phyloP scores from a whole-genome alignment of 2,113 vertebrate genomes.

The Mohoua ochrocephala region DNA sequence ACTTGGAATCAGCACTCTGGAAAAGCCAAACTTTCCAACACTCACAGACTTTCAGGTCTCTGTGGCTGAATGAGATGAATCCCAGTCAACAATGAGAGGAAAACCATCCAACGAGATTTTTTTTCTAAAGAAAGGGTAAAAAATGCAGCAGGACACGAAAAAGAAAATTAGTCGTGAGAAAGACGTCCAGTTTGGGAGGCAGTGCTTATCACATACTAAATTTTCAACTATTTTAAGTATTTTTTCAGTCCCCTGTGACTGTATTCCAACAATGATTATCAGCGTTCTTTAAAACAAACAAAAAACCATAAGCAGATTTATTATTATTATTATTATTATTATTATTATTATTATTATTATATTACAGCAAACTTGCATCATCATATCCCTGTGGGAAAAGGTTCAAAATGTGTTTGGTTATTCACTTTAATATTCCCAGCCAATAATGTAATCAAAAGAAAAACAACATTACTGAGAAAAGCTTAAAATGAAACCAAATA shows the following conservation, averaged over 20 bases:
- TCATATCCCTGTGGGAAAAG: neutral
- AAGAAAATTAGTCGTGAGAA: neutral
- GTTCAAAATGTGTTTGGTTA: neutral
- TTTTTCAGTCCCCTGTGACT: neutral
- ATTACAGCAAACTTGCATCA: neutral
- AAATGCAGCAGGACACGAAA: fast-evolving
- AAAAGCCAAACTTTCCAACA: neutral
- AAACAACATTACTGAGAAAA: neutral
- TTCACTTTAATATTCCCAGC: neutral
- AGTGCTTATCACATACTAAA: neutral
- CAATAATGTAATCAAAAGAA: neutral
- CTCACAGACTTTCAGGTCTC: neutral
- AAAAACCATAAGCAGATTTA: neutral
- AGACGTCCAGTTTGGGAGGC: neutral
- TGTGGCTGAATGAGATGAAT: neutral
- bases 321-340: too few species aligned
- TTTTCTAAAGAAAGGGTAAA: neutral
- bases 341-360: too few species aligned
- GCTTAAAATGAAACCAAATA: neutral
- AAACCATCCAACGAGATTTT: neutral
- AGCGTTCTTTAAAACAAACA: neutral
- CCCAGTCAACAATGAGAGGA: fast-evolving
- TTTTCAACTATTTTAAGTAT: neutral
- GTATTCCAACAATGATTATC: neutral
- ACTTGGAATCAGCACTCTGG: neutral